Evolutionary conservation across 2,113 vertebrate genomes (phyloP), one percentile per base, ranked within the genome.

Genomic region (Brachirus orientalis): DNA sequence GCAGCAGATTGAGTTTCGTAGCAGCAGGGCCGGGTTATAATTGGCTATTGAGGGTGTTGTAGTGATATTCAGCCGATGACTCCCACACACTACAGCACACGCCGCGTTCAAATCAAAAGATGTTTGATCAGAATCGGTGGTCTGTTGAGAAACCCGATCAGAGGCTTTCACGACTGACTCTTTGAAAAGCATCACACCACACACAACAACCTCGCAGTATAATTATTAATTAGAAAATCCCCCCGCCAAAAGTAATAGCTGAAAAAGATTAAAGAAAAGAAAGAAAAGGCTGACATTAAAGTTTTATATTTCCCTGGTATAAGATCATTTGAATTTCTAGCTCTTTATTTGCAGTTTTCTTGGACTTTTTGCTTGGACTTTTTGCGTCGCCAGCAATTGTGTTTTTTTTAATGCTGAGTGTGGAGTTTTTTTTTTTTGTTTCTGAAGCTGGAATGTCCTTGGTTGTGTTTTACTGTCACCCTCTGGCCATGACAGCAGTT

Each of bases 41-140:
- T 76, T 76, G 75, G 78, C 53, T 18, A 8, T 58, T 51, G 69
- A 71, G 67, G 54, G 44, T 45, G 40, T 69, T 81, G 62, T 66
- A 55, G 51, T 64, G 48, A 18, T 46, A 38, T 46, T 71, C 73
- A 43, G 11, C 44, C 8, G 0, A 76, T 18, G 70, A 73, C 70
- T 70, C 77, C 74, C 77, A 77, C 74, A 64, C 62, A 52, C 41
- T 18, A 38, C 54, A 33, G 22, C 67, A 46, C 47, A 48, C 33
- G 41, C 9, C 1, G 41, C 18, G 6, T 56, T 47, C 53, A 9
- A 41, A 28, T 28, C 47, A 45, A 14, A 11, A 67, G 38, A 6
- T 18, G 58, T 69, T 57, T 59, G 68, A 75, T 74, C 64, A 18
- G 1, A 65, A 59, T n/a, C 8, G 0, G 16, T 41, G 10, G 43